Conservation (phyloP, 2,113 vertebrate genomes). For the Struthio camelus region DNA sequence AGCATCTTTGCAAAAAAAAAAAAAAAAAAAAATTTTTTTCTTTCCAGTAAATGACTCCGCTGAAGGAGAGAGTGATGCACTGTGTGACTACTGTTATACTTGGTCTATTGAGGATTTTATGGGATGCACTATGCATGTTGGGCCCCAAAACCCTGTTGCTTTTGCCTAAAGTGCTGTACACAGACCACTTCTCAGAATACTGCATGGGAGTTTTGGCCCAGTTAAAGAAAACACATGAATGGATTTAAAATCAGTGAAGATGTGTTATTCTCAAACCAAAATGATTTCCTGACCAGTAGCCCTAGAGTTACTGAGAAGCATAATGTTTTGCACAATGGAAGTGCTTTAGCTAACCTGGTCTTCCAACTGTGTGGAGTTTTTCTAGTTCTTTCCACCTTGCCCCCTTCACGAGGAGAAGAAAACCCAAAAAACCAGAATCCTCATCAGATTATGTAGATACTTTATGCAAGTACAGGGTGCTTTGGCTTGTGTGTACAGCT, state of each 20-base stretch:
- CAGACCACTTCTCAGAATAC: neutral
- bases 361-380: neutral
- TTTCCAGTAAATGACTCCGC: fast-evolving
- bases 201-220: neutral
- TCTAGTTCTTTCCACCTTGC: neutral
- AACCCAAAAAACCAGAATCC: too few relatives aligned
- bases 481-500: neutral
- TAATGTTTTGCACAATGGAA: neutral
- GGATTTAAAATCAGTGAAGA: neutral
- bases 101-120: neutral
- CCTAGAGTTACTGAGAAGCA: neutral
- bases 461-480: neutral
- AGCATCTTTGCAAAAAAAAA: neutral
- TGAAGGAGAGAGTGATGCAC: neutral
- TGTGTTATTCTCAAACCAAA: neutral
- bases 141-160: neutral
- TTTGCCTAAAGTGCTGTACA: neutral
- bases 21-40: too few relatives aligned
- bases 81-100: fast-evolving
- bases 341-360: neutral
- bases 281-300: neutral
- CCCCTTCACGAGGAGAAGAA: neutral
- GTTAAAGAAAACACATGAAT: neutral
- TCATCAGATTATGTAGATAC: neutral
- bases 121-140: neutral